Evolutionary conservation across 1,140 invertebrate species (phyloP).

Genomic region (Potamilus streckersoni): DNA sequence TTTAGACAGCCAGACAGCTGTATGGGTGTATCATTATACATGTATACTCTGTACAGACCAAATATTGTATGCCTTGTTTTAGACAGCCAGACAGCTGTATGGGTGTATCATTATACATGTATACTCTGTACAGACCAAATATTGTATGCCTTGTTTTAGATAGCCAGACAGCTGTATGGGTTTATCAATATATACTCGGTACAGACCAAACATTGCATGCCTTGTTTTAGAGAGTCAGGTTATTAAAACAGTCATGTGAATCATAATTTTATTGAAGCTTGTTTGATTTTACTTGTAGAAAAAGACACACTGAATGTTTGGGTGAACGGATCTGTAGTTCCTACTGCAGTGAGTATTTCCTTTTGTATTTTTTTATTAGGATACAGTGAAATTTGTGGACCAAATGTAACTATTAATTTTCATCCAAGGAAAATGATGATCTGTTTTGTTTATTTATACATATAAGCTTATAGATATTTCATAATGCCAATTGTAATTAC

Average conservation of each 20-base stretch:
- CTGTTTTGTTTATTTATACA: not conserved
- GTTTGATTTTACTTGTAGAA: slow-evolving; percentile 71
- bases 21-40: too few species aligned
- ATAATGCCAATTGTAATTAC: not conserved
- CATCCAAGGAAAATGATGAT: not conserved
- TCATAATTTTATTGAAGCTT: not conserved
- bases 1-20: too few species aligned
- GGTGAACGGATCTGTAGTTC: slow-evolving; percentile 80
- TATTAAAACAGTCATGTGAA: not conserved
- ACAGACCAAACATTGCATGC: too few species aligned
- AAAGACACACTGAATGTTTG: slow-evolving; percentile 83
- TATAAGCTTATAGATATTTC: not conserved
- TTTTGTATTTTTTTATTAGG: not conserved
- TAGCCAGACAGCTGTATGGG: too few species aligned
- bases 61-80: too few species aligned
- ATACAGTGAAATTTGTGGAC: not conserved
- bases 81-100: too few species aligned
- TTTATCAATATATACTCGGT: too few species aligned
- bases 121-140: too few species aligned
- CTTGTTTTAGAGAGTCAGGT: not conserved
- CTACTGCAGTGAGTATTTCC: slow-evolving; percentile 71
- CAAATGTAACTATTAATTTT: not conserved
- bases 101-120: too few species aligned
- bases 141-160: too few species aligned
- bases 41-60: too few species aligned